Conservation (phyloP, 2,113 vertebrate species). For the Collichthys lucidus region DNA sequence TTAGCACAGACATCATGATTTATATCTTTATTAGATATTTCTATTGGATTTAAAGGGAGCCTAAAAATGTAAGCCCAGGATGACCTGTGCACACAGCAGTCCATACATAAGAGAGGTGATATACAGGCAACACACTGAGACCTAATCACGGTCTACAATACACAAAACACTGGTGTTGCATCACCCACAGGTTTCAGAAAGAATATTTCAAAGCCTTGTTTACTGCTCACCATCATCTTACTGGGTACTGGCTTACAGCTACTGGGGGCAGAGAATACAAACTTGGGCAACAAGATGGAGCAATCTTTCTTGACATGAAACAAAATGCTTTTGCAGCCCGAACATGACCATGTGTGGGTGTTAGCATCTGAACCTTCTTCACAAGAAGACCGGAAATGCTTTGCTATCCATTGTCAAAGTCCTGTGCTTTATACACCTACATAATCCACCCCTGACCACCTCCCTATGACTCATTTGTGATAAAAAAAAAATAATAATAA, state of each 20-base stretch:
- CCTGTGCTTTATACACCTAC: background rate
- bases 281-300: background rate
- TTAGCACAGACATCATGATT: conserved; percentile 5
- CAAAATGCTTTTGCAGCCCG: background rate
- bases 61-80: conserved; percentile 1
- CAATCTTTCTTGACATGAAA: background rate
- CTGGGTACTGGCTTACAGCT: background rate
- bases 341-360: background rate
- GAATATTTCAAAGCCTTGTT: background rate
- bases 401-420: background rate
- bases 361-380: too few species aligned
- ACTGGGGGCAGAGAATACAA: background rate
- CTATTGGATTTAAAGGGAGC: background rate
- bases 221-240: background rate
- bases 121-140: background rate
- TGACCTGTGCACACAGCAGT: conserved; percentile 3
- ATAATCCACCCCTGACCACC: background rate
- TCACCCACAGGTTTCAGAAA: background rate
- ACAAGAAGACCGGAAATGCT: too few species aligned
- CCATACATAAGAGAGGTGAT: conserved; percentile 1
- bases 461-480: too few species aligned
- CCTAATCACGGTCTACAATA: too few species aligned
- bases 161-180: background rate
- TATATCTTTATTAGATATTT: conserved; percentile 19
- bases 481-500: background rate